Conservation (phyloP, 2,797 vertebrate genomes). For the Diplodus puntazzo region DNA sequence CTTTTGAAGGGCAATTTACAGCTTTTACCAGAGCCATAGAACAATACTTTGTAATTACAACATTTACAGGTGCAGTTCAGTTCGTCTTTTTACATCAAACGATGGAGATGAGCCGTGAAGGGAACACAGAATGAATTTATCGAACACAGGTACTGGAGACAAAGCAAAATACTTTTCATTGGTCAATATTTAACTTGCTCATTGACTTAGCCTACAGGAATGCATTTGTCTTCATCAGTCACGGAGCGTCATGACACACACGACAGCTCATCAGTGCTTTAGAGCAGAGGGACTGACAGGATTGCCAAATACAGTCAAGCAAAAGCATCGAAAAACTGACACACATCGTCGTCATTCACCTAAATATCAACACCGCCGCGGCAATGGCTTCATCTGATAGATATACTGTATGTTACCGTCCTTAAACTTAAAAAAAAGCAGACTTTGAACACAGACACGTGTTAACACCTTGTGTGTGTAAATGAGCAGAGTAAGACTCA, state of each 20-base stretch:
- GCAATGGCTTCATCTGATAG: conserved; percentile 8
- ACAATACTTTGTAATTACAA: conserved; percentile 88
- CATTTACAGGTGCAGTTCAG: conserved; percentile 84
- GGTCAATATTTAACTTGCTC: conserved; percentile 38
- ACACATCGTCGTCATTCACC: conserved; percentile 17
- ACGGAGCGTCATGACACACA: conserved; percentile 11
- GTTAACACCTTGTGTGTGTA: conserved; percentile 40
- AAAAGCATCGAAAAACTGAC: conserved; percentile 49
- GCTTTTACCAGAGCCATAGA: conserved; percentile 86
- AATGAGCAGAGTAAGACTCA: conserved; percentile 17
- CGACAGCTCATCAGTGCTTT: conserved; percentile 30
- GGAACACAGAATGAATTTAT: conserved; percentile 61
- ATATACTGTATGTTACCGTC: conserved; percentile 1
- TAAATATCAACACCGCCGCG: conserved; percentile 41
- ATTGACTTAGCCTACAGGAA: conserved; percentile 37
- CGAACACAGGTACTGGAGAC: conserved; percentile 63
- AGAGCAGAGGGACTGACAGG: conserved; percentile 47
- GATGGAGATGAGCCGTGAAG: conserved; percentile 59
- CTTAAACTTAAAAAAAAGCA: conserved; percentile 35
- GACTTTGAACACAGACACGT: conserved; percentile 45
- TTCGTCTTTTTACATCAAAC: conserved; percentile 77
- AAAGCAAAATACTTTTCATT: conserved; percentile 55
- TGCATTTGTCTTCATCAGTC: conserved; percentile 42
- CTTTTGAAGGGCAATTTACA: conserved; percentile 86
- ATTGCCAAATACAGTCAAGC: conserved; percentile 56